Evolutionary conservation across 92 coral and sea anemone genomes (phyloP).

Genomic region (Phenganax stokvisi): DNA sequence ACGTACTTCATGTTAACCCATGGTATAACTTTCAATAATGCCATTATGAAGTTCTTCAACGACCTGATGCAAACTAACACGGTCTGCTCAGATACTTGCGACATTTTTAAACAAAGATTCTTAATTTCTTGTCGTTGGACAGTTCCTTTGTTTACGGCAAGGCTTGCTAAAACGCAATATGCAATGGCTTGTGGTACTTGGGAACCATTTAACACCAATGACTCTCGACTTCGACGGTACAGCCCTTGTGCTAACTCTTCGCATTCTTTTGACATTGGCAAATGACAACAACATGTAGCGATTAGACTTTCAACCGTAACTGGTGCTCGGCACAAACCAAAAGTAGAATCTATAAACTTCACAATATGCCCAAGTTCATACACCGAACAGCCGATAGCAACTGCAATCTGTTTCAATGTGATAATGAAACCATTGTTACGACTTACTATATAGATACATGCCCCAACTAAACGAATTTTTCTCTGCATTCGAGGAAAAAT

Average conservation of each 20-base stretch:
- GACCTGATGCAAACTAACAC: slow-evolving; percentile 6
- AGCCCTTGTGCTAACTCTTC: slow-evolving; percentile 23
- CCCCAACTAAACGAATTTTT: slow-evolving; percentile 27
- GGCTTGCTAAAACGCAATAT: slow-evolving; percentile 22
- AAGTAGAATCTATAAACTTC: neutral
- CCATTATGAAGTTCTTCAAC: slow-evolving; percentile 17
- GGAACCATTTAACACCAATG: neutral
- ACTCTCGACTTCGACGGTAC: neutral
- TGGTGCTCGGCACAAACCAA: slow-evolving; percentile 1
- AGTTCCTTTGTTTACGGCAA: slow-evolving; percentile 23
- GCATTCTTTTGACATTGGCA: slow-evolving; percentile 22
- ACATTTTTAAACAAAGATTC: slow-evolving; percentile 20
- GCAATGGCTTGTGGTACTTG: slow-evolving; percentile 20
- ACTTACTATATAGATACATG: slow-evolving; percentile 13
- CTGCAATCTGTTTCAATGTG: slow-evolving; percentile 10
- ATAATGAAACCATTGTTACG: slow-evolving; percentile 1
- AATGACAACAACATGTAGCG: neutral
- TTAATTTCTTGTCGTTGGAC: neutral
- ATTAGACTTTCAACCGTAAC: slow-evolving; percentile 4
- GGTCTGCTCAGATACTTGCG: neutral
- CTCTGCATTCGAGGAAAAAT: neutral
- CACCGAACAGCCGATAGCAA: neutral
- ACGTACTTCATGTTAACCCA: slow-evolving; percentile 25
- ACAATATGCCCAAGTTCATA: neutral
- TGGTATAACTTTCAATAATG: slow-evolving; percentile 15